A percentile compares a stretch with the other conserved stretches of the same genome.
Evolutionary conservation across 1,140 invertebrate species (phyloP).

Genomic region (Drosophila varians): DNA sequence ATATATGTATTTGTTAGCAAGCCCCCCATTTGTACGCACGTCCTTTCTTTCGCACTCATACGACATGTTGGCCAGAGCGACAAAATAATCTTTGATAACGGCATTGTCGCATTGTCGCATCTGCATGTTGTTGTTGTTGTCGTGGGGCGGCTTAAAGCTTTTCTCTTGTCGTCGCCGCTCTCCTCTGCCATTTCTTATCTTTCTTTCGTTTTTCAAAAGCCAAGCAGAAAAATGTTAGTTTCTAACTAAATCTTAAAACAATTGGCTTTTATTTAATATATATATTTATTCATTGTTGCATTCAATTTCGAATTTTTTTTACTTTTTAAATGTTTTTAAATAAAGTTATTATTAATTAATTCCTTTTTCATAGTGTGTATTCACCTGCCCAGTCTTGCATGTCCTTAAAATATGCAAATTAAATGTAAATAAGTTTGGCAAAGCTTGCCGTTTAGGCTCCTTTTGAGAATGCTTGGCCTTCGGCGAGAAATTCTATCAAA

Average conservation of each 20-base stretch:
- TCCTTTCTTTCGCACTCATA: neutral
- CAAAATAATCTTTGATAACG: slow-evolving; percentile 70
- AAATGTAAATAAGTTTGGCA: slow-evolving; percentile 73
- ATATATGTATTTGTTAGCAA: neutral
- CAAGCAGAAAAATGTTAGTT: slow-evolving; percentile 32
- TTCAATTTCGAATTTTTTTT: no score
- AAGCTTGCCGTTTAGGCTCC: slow-evolving; percentile 1
- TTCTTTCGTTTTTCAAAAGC: neutral
- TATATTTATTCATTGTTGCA: no score
- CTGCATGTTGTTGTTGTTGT: slow-evolving; percentile 48
- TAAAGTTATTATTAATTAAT: no score
- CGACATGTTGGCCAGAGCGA: neutral
- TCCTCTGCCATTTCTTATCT: neutral
- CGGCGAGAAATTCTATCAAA: slow-evolving; percentile 1
- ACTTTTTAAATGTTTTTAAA: neutral
- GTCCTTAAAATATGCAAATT: slow-evolving; percentile 73
- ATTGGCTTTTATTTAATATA: no score
- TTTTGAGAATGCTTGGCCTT: no score
- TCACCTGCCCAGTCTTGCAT: neutral
- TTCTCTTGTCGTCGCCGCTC: neutral
- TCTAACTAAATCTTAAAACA: neutral
- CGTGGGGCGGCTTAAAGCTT: slow-evolving; percentile 13
- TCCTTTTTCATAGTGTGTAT: no score
- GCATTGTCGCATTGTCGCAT: slow-evolving; percentile 62
- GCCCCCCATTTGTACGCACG: neutral